Percentiles rank a stretch among this genome's conserved stretches.
Evolutionary conservation across 2,797 vertebrate genomes (phyloP).

Genomic region (Oryzias dopingdopingensis): DNA sequence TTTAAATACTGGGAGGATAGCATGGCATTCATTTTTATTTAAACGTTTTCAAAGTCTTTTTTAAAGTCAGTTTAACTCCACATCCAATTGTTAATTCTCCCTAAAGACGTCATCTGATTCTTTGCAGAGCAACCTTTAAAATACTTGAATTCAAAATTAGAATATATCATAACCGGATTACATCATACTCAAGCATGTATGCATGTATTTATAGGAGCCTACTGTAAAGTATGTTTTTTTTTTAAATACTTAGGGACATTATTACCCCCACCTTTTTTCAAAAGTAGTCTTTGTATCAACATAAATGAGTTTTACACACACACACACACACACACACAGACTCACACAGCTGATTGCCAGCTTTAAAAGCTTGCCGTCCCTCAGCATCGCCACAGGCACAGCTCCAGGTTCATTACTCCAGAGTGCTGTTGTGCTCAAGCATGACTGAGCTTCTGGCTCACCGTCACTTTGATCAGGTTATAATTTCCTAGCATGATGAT

Average conservation of each 20-base stretch:
- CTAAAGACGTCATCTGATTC: no score
- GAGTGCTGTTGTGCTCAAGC: conserved; percentile 54
- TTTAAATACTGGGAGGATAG: no score
- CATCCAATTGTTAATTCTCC: no score
- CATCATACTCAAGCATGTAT: neutral
- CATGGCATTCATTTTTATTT: no score
- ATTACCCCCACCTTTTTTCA: no score
- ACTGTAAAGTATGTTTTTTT: conserved; percentile 8
- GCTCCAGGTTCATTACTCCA: conserved; percentile 67
- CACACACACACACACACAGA: conserved; percentile 23
- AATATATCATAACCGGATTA: no score
- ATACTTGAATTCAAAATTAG: no score
- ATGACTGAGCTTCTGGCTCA: conserved; percentile 53
- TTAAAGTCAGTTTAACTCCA: no score
- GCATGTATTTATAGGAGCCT: conserved; percentile 10
- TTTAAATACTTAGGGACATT: conserved; percentile 18
- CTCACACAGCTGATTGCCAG: conserved; percentile 48
- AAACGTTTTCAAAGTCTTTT: no score
- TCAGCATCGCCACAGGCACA: conserved; percentile 54
- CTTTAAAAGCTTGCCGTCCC: conserved; percentile 56
- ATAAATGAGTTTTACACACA: conserved; percentile 31
- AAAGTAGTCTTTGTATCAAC: conserved; percentile 32
- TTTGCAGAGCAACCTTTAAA: no score
- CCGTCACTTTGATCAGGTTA: conserved; percentile 54
- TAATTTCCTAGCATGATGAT: conserved; percentile 43